A percentile compares a stretch with the other conserved stretches of the same genome.
These are phyloP conservation scores for Trichacis sp. DNA, from an alignment of 2,888 invertebrate genomes.

Conservation along the genomic window DNA sequence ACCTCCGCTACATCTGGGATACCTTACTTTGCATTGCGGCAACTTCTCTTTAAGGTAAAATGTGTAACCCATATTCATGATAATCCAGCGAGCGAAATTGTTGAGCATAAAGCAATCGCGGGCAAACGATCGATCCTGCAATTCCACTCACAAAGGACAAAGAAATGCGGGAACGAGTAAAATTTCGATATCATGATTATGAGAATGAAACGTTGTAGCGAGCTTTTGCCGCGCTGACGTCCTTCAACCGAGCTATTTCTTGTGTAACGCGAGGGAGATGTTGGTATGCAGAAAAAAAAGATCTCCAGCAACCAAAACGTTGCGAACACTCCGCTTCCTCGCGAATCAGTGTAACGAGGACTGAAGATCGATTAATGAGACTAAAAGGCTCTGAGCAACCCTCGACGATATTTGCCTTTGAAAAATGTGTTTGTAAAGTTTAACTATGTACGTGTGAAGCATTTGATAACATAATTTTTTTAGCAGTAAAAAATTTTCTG, in stretches of 20 bases:
- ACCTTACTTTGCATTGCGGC: constrained; percentile 52
- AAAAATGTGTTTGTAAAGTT: no score
- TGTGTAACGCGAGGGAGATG: constrained; percentile 5
- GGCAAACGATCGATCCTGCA: constrained; percentile 3
- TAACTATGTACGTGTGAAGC: no score
- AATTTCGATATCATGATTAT: neutral
- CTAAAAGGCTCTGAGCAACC: constrained; percentile 16
- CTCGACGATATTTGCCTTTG: no score
- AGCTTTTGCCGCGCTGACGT: neutral
- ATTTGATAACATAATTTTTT: no score
- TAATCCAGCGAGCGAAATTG: constrained; percentile 52
- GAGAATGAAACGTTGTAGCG: neutral
- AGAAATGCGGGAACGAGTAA: neutral
- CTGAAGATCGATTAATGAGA: constrained; percentile 25
- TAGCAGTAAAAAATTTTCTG: no score
- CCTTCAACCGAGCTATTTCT: neutral
- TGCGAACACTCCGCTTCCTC: constrained; percentile 7
- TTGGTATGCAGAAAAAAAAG: constrained; percentile 11
- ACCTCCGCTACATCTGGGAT: constrained; percentile 38
- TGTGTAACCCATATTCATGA: constrained; percentile 68
- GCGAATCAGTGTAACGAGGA: constrained; percentile 28
- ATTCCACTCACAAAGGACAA: neutral
- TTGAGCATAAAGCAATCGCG: constrained; percentile 26
- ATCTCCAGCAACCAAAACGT: constrained; percentile 5
- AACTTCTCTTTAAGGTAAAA: constrained; percentile 63